These are phyloP conservation scores for Tyria jacobaeae DNA, from an alignment of 2,888 invertebrate species.

Conservation along the genomic window DNA sequence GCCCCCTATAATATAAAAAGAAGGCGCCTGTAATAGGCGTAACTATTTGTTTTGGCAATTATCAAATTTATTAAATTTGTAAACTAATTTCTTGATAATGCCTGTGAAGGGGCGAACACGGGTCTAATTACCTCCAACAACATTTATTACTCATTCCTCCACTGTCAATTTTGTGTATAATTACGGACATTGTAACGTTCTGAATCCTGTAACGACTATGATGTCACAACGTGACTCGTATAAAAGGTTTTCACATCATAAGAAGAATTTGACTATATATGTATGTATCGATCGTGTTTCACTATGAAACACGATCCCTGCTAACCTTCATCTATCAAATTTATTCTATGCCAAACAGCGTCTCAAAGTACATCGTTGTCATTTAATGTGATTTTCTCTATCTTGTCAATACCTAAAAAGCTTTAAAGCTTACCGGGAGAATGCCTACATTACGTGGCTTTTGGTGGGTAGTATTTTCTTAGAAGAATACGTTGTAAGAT, in stretches of 20 bases:
- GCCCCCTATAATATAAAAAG: too few relatives aligned
- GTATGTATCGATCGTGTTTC: too few relatives aligned
- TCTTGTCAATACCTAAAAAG: conserved; percentile 6
- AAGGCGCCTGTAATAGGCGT: too few relatives aligned
- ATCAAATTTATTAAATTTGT: too few relatives aligned
- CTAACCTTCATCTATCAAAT: conserved; percentile 9
- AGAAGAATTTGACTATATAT: too few relatives aligned
- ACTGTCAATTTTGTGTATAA: too few relatives aligned
- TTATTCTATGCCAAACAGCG: conserved; percentile 11
- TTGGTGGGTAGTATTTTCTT: not conserved
- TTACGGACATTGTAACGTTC: too few relatives aligned
- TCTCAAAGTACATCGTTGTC: not conserved
- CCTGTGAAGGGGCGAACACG: too few relatives aligned
- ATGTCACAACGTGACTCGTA: not conserved
- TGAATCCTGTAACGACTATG: not conserved
- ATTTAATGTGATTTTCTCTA: conserved; percentile 11
- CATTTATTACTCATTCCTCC: too few relatives aligned
- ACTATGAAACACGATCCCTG: not conserved
- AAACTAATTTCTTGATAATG: too few relatives aligned
- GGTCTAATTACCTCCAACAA: too few relatives aligned
- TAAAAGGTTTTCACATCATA: not conserved
- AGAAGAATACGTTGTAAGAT: not conserved
- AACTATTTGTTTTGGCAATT: too few relatives aligned
- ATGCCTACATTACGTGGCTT: not conserved
- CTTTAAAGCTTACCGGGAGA: conserved; percentile 6